These are phyloP conservation scores for Aspidoscelis tigris DNA, from an alignment of 2,113 vertebrate species.

Conservation along the genomic window DNA sequence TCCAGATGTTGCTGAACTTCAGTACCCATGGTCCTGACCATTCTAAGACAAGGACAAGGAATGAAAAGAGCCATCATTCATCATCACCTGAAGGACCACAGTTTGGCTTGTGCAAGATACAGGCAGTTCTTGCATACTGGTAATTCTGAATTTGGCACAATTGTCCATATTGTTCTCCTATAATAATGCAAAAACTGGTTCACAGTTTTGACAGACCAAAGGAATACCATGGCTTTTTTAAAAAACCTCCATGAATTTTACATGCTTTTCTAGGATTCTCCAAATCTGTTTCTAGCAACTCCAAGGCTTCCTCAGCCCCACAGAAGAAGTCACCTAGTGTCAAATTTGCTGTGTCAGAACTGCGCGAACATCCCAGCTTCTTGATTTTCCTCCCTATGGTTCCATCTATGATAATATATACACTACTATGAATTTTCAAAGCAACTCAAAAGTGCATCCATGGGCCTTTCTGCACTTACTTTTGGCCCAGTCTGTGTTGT, in stretches of 20 bases:
- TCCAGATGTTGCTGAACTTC: no score
- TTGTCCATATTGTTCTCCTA: neutral
- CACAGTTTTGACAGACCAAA: neutral
- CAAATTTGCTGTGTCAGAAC: neutral
- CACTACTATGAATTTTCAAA: neutral
- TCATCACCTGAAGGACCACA: no score
- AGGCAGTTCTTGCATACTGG: neutral
- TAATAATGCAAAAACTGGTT: neutral
- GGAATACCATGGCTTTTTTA: neutral
- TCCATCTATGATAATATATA: neutral
- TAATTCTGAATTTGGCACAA: neutral
- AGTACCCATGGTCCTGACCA: no score
- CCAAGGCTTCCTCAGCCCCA: no score
- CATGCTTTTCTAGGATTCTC: neutral
- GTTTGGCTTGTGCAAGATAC: no score
- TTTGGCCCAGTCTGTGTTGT: no score
- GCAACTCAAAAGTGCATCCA: neutral
- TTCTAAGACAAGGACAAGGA: no score
- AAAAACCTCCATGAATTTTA: neutral
- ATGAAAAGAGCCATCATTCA: no score
- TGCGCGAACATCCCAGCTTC: neutral
- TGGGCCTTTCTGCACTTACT: no score
- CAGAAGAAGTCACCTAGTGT: rapidly evolving
- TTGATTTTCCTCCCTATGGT: neutral
- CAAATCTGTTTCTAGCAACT: neutral